Evolutionary conservation across 2,113 vertebrate species (phyloP), one percentile per base, ranked within the genome.

Genomic region (Engystomops pustulosus): DNA sequence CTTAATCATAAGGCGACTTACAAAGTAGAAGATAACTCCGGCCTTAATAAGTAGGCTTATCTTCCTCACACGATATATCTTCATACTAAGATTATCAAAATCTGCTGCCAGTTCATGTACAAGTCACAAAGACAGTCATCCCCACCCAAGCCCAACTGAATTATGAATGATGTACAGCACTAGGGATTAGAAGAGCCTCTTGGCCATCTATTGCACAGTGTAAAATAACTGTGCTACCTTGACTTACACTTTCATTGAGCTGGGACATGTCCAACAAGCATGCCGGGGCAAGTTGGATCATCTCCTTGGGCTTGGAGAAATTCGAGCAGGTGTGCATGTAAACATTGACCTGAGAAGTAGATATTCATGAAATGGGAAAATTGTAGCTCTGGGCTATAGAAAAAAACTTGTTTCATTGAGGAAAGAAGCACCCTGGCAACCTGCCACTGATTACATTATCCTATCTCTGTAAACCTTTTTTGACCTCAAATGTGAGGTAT

Each of bases 351-450:
- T 69, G 45, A 69, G 60, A 51, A 17, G 55, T 20, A 51, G 89
- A 81, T 78, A 84, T 80, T 88, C 84, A 58, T 53, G 25, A 78
- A 11, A n/a, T 72, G 88, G 49, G 80, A 69, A 65, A 27, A 0
- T 0, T n/a, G 0, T 84, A 76, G 89, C 90, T 65, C 18, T 34
- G 0, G 87, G 90, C 85, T 49, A 80, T 77, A 47, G 27, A 83
- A 67, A 81, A 67, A 81, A 83, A 84, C 18, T 75, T 1, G 60
- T 85, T 10, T 87, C 18, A 76, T 68, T 85, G 87, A 34, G 45
- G 32, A 0, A 3, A 70, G 76, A 83, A 84, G 74, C 81, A 36
- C 0, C 23, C 81, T 90, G 90, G 87, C 89, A 47, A 14, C 1
- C 14, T 10, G 89, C 90, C 89, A 36, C 4, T 0, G 1, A 45